Evolutionary conservation across 2,888 invertebrate species (phyloP).

Genomic region (Ryuthela nishihirai): DNA sequence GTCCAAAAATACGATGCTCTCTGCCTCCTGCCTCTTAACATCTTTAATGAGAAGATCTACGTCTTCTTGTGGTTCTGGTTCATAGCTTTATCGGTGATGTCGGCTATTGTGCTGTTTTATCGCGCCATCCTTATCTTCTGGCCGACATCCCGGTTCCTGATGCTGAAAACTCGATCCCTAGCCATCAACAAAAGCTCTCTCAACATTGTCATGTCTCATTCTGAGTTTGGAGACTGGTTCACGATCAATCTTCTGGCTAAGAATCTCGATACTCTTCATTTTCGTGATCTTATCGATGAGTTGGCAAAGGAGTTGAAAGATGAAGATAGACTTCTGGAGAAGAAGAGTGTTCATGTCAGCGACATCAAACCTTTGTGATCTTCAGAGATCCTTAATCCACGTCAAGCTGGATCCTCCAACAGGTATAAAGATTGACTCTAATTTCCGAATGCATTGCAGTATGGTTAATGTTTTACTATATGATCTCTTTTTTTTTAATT

Average conservation of each 20-base stretch:
- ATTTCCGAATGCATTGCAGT: too few species aligned
- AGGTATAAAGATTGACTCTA: too few species aligned
- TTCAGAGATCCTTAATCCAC: too few species aligned
- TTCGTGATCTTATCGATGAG: conserved; percentile 56
- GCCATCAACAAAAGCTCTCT: conserved; percentile 58
- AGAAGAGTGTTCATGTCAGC: too few species aligned
- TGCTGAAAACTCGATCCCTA: conserved; percentile 69
- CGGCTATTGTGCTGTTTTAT: conserved; percentile 61
- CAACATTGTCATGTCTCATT: conserved; percentile 11
- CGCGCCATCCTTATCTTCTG: conserved; percentile 68
- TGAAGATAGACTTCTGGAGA: too few species aligned
- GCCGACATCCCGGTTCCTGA: conserved; percentile 69
- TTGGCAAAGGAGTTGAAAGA: too few species aligned
- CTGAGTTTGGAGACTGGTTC: conserved; percentile 40
- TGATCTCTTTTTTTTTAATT: too few species aligned
- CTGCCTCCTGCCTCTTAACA: conserved; percentile 43
- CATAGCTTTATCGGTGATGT: conserved; percentile 63
- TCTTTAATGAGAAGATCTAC: conserved; percentile 66
- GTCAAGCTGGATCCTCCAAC: too few species aligned
- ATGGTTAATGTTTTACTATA: too few species aligned
- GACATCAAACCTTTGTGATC: too few species aligned
- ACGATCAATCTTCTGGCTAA: conserved; percentile 73
- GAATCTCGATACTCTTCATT: conserved; percentile 83
- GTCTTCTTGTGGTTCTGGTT: conserved; percentile 94
- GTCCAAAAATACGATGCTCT: conserved; percentile 43